These are phyloP conservation scores for Drosophila ezoana DNA, from an alignment of 2,888 invertebrate species.

Conservation along the genomic window DNA sequence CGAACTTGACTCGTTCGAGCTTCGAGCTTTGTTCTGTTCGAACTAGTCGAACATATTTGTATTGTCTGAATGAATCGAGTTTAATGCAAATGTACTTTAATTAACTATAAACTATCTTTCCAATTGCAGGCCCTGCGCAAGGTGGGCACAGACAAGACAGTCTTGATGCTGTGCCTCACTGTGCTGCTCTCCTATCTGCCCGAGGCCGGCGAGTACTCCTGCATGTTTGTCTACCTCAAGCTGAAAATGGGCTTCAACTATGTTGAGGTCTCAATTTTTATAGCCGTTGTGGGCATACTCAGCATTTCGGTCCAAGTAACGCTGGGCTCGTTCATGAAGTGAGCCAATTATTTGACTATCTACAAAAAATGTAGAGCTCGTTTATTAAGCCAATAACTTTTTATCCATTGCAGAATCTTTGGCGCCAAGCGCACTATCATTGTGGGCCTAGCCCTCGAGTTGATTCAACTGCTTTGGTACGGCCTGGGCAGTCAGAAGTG, in stretches of 20 bases:
- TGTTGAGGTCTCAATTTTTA: constrained; percentile 98
- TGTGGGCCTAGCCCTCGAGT: constrained; percentile 97
- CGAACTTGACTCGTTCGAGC: too few species aligned
- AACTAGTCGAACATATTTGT: too few species aligned
- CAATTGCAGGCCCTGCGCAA: constrained; percentile 89
- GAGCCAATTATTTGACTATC: constrained; percentile 43
- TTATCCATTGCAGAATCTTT: constrained; percentile 85
- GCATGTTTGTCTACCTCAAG: constrained; percentile 99
- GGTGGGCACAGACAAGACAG: constrained; percentile 97
- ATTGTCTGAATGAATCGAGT: too few species aligned
- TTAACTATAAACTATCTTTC: too few species aligned
- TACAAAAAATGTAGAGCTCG: not conserved
- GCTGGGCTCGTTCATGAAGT: constrained; percentile 91
- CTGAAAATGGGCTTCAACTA: constrained; percentile 98
- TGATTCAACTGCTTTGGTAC: constrained; percentile 98
- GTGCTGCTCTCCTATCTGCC: constrained; percentile 99
- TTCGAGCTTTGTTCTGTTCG: too few species aligned
- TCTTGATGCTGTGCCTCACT: constrained; percentile 97
- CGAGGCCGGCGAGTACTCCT: constrained; percentile 99
- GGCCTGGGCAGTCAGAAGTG: constrained; percentile 98
- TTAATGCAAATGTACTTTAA: too few species aligned
- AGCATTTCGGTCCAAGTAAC: constrained; percentile 98
- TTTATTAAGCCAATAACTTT: not conserved
- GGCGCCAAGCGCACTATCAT: constrained; percentile 99
- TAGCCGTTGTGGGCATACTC: constrained; percentile 97